Evolutionary conservation across 1,140 invertebrate genomes (phyloP).

Genomic region (Tetramorium parvispinum): DNA sequence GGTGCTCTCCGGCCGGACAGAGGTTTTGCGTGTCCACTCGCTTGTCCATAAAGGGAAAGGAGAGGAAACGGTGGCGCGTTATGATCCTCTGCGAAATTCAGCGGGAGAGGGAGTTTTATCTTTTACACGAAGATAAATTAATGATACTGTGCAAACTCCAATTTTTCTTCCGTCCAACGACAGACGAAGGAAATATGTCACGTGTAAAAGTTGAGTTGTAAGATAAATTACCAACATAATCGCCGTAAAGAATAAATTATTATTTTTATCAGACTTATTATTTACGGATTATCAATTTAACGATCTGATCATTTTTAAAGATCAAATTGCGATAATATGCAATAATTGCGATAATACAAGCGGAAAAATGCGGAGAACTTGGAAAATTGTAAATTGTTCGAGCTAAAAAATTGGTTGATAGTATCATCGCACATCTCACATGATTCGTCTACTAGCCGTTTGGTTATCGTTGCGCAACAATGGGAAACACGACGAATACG

Average conservation of each 20-base stretch:
- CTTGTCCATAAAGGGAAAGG: slow-evolving; percentile 51
- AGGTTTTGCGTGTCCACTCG: slow-evolving; percentile 30
- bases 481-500: background rate
- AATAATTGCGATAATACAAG: too few relatives aligned
- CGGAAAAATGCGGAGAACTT: background rate
- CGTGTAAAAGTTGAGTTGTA: slow-evolving; percentile 14
- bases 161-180: slow-evolving; percentile 7
- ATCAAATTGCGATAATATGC: background rate
- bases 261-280: background rate
- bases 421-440: background rate
- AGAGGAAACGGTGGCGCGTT: slow-evolving; percentile 11
- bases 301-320: background rate
- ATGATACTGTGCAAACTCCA: background rate
- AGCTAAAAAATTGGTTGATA: slow-evolving; percentile 5
- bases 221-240: slow-evolving; percentile 12
- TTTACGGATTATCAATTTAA: slow-evolving; percentile 2
- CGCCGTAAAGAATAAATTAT: background rate
- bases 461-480: background rate
- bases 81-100: slow-evolving; percentile 25
- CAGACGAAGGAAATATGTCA: background rate
- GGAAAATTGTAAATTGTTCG: background rate
- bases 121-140: slow-evolving; percentile 43
- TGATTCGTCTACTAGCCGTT: background rate
- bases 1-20: background rate
- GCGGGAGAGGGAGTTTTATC: background rate